A percentile compares a stretch with the other conserved stretches of the same genome.
Conservation (phyloP, 1,140 invertebrate species). For the Mamestra configurata region DNA sequence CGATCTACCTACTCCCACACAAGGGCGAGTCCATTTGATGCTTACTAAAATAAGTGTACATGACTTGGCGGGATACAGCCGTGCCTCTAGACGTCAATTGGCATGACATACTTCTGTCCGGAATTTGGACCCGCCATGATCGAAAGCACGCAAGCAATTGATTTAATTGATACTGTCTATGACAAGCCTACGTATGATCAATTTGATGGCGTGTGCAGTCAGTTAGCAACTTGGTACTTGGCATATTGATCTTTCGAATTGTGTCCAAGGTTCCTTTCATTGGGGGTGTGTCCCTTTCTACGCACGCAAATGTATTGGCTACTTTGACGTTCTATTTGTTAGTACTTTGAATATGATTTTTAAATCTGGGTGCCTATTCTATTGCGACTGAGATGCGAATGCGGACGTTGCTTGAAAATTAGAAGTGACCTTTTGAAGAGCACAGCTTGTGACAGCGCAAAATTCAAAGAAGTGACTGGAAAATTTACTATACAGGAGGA, state of each 20-base stretch:
- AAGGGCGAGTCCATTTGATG: background rate
- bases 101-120: slow-evolving; percentile 34
- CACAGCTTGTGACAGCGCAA: too few species aligned
- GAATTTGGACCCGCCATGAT: slow-evolving; percentile 38
- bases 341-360: too few species aligned
- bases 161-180: slow-evolving; percentile 38
- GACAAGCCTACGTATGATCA: background rate
- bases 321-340: too few species aligned
- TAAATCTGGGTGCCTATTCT: too few species aligned
- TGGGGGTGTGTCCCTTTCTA: slow-evolving; percentile 20
- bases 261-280: slow-evolving; percentile 22
- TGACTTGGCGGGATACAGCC: slow-evolving; percentile 14
- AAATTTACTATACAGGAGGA: too few species aligned
- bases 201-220: slow-evolving; percentile 6
- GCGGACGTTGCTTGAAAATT: too few species aligned
- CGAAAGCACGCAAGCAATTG: slow-evolving; percentile 41
- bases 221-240: background rate
- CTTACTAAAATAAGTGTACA: background rate
- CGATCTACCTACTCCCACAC: too few species aligned
- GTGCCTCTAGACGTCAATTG: slow-evolving; percentile 27
- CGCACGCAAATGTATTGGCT: background rate
- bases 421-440: too few species aligned
- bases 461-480: too few species aligned
- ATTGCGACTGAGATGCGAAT: too few species aligned
- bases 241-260: slow-evolving; percentile 9